Evolutionary conservation across 92 coral and sea anemone genomes (phyloP).

Genomic region (Epizoanthus ramosus): DNA sequence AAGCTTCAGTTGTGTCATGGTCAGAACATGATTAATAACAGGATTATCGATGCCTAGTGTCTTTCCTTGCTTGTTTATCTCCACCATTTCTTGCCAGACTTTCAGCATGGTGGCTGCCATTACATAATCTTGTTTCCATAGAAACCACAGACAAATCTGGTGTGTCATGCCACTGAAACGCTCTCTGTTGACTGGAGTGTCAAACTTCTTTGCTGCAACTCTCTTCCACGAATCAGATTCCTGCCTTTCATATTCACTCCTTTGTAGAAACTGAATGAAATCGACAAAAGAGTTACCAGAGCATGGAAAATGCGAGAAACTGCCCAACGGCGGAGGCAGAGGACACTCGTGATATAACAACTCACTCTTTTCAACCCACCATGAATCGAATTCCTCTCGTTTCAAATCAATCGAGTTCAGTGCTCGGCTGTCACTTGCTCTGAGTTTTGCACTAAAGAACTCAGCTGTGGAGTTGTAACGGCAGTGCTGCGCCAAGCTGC

Average conservation of each 20-base stretch:
- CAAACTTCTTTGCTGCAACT: background rate
- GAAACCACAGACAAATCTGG: background rate
- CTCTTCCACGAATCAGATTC: conserved; percentile 27
- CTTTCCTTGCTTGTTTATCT: background rate
- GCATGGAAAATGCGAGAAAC: background rate
- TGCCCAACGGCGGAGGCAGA: background rate
- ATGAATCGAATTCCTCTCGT: conserved; percentile 19
- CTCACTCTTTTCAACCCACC: conserved; percentile 39
- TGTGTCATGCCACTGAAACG: conserved; percentile 6
- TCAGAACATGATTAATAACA: background rate
- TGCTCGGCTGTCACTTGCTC: conserved; percentile 33
- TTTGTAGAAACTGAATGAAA: background rate
- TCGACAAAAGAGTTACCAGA: background rate
- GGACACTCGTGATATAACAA: background rate
- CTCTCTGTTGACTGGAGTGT: conserved; percentile 2
- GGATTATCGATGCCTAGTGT: background rate
- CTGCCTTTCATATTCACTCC: conserved; percentile 15
- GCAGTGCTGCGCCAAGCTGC: conserved; percentile 37
- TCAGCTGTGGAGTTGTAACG: conserved; percentile 31
- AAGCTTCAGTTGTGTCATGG: conserved; percentile 4
- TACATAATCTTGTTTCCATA: conserved; percentile 3
- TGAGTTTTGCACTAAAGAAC: conserved; percentile 27
- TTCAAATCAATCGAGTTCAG: conserved; percentile 23
- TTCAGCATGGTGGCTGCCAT: conserved; percentile 1
- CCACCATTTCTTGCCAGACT: conserved; percentile 24